phyloP scores from a whole-genome alignment of 2,888 invertebrate genomes.

The Platerodrilus igneus region DNA sequence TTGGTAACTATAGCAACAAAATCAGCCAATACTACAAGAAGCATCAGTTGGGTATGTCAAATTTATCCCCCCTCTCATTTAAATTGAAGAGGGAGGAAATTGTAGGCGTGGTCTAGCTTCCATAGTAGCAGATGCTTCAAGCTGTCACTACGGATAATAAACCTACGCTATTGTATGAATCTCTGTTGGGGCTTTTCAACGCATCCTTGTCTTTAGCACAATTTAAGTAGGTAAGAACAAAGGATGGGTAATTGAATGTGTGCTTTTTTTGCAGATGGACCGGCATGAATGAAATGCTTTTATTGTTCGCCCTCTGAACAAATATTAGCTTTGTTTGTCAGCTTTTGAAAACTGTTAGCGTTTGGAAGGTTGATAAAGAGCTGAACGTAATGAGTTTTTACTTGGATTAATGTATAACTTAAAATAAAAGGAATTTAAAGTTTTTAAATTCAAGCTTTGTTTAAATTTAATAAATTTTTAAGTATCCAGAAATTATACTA shows the following conservation, averaged over 20 bases:
- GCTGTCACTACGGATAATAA: slow-evolving; percentile 30
- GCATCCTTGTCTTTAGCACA: slow-evolving; percentile 15
- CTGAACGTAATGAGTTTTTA: slow-evolving; percentile 36
- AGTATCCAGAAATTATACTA: neutral
- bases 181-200: slow-evolving; percentile 13
- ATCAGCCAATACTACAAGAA: slow-evolving; percentile 33
- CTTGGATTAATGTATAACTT: too few species aligned
- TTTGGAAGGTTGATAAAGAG: slow-evolving; percentile 34
- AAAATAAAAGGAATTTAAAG: too few species aligned
- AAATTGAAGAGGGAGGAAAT: slow-evolving; percentile 22
- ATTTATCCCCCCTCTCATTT: slow-evolving; percentile 24
- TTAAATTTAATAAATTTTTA: neutral
- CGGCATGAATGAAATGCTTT: slow-evolving; percentile 43
- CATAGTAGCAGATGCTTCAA: slow-evolving; percentile 36
- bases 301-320: slow-evolving; percentile 45
- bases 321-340: slow-evolving; percentile 47
- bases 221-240: slow-evolving; percentile 5
- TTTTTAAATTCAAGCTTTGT: neutral
- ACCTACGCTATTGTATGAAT: slow-evolving; percentile 19
- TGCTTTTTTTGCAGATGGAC: slow-evolving; percentile 17
- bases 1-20: slow-evolving; percentile 35
- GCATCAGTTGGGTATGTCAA: slow-evolving; percentile 26
- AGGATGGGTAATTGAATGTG: slow-evolving; percentile 13
- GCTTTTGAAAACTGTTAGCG: slow-evolving; percentile 39
- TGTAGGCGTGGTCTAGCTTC: slow-evolving; percentile 31